Base-by-base conservation (phyloP, 2,113 vertebrate species). In the Crotalus helleri region DNA sequence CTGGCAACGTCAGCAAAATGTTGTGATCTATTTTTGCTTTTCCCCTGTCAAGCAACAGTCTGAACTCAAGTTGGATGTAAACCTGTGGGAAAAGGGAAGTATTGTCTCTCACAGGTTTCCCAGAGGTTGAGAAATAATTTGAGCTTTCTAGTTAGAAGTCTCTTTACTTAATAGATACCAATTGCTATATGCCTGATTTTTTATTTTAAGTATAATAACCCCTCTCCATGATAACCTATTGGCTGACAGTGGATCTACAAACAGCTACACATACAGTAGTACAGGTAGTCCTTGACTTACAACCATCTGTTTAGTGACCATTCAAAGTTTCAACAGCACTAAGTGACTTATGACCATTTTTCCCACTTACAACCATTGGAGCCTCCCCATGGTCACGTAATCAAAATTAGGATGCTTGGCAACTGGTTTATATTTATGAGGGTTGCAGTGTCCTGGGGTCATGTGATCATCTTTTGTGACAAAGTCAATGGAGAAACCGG, bases 1-100 rank as follows among this genome's bases (percentile, higher is more conserved):
- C 33, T 54, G 69, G 33, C 61, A 74, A 23, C 8, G 21, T 92
- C 91, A 92, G 61, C 87, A 92, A 89, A 92, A 92, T 46, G 11
- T 49, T 44, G 5, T 21, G 5, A 44, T 54, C 55, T 15, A 46
- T 46, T 88, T 89, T 53, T 17, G 44, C 57, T 55, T 53, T 64
- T 29, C 55, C 12, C 29, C 53, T 87, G 11, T 64, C 39, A 33
- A 49, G 57, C 39, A 64, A 15, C 91, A 86, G 29, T 29, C 17
- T 7, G 11, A 13, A 26, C 69, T 85, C 19, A 29, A 46, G 10
- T 17, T 87, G 46, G 85, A 49, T 24, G 8, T 8, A 10, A 24
- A 23, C 8, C 53, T 44, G 12, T 55, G 7, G 7, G 33, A 85
- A n/a, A 90, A 53, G 29, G 19, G 29, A 5, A 53, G 49, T 24